Conservation (phyloP, 1,140 invertebrate species). For the Camponotus pennsylvanicus region DNA sequence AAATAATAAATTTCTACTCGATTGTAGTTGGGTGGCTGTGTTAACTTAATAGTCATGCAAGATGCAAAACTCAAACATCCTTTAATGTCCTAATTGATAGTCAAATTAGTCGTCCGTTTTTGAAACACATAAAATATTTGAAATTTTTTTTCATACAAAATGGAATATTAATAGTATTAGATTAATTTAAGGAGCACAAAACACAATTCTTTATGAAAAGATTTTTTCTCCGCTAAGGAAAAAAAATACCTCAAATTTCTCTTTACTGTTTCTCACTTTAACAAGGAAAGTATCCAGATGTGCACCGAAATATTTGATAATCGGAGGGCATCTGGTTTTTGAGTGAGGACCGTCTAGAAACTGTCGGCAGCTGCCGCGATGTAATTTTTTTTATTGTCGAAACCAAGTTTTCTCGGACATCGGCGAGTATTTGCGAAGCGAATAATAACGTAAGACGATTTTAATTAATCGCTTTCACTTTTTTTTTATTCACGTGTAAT, state of each 20-base stretch:
- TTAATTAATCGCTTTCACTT: slow-evolving; percentile 34
- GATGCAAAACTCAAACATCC: not conserved
- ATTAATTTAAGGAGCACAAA: slow-evolving; percentile 15
- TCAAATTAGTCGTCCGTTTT: not conserved
- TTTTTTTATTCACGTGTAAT: slow-evolving; percentile 11
- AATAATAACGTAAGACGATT: slow-evolving; percentile 5
- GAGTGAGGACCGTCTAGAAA: not conserved
- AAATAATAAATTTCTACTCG: not conserved
- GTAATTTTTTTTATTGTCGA: slow-evolving; percentile 26
- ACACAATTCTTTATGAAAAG: not conserved
- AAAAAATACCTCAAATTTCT: not conserved
- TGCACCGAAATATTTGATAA: slow-evolving; percentile 2
- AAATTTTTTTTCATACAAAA: not conserved
- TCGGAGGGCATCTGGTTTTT: slow-evolving; percentile 26
- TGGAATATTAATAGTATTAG: not conserved
- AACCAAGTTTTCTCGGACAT: not conserved
- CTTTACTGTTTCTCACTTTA: not conserved
- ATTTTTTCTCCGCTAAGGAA: too few relatives aligned
- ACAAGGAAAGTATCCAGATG: slow-evolving; percentile 10
- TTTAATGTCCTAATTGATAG: not conserved
- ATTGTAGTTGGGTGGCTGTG: not conserved
- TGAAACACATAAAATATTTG: not conserved
- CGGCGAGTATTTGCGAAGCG: not conserved
- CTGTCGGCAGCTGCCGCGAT: slow-evolving; percentile 17
- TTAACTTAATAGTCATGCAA: not conserved